phyloP scores from a whole-genome alignment of 2,888 invertebrate genomes.

The Latrodectus hesperus region DNA sequence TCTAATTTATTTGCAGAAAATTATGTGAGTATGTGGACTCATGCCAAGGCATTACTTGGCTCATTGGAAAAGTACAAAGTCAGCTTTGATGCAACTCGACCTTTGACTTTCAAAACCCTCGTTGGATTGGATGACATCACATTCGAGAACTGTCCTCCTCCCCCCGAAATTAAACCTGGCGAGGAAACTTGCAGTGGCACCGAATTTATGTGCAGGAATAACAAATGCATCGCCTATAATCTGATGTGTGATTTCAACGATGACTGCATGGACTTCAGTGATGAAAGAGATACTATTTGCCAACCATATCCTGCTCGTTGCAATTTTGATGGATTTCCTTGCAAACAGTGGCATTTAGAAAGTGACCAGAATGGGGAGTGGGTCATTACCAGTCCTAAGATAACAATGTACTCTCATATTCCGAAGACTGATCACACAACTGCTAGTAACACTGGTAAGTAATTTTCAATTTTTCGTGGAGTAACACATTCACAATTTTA shows the following conservation, averaged over 20 bases:
- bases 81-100: slow-evolving; percentile 29
- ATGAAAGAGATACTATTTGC: slow-evolving; percentile 51
- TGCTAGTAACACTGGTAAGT: slow-evolving; percentile 9
- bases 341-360: slow-evolving; percentile 37
- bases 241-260: slow-evolving; percentile 55
- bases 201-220: slow-evolving; percentile 42
- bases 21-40: slow-evolving; percentile 21
- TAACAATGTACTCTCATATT: not conserved
- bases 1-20: not conserved
- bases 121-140: slow-evolving; percentile 51
- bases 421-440: slow-evolving; percentile 59
- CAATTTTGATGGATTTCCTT: slow-evolving; percentile 36
- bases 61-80: slow-evolving; percentile 36
- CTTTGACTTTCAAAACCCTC: slow-evolving; percentile 8
- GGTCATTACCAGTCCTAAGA: not conserved
- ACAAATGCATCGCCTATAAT: slow-evolving; percentile 33
- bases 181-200: not conserved
- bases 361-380: not conserved
- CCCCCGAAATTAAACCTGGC: not conserved
- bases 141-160: slow-evolving; percentile 52
- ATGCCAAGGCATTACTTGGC: slow-evolving; percentile 32
- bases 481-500: too few species aligned
- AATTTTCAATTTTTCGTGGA: not conserved
- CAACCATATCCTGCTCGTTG: slow-evolving; percentile 39
- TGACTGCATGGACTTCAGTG: slow-evolving; percentile 59